phyloP scores from a whole-genome alignment of 2,113 vertebrate genomes.

The Crocuta crocuta region DNA sequence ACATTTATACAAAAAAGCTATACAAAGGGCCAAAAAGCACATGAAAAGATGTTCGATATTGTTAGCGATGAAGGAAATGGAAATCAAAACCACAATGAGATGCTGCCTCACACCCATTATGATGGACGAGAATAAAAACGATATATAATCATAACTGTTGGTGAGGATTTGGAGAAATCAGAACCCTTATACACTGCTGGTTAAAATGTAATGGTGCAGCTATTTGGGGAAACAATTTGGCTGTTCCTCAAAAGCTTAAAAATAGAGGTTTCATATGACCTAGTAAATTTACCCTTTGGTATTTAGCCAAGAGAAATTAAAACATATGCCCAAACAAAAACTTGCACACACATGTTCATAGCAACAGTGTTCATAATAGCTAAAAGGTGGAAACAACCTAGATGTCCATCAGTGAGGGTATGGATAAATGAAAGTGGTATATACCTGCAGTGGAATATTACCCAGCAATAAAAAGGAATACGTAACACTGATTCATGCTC shows the following conservation, averaged over 20 bases:
- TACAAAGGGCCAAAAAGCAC: not conserved
- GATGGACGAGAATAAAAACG: not conserved
- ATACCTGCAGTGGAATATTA: not conserved
- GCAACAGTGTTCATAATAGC: not conserved
- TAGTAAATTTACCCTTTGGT: not conserved
- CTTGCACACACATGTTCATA: not conserved
- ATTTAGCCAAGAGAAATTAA: not conserved
- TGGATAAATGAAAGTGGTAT: not conserved
- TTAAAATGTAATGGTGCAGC: not conserved
- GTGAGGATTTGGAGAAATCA: not conserved
- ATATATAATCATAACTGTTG: not conserved
- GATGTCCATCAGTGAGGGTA: not conserved
- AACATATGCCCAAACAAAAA: not conserved
- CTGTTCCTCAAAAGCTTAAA: not conserved
- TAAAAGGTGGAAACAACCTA: not conserved
- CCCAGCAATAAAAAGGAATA: not conserved
- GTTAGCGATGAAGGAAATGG: not conserved
- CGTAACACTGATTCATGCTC: not conserved
- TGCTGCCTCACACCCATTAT: not conserved
- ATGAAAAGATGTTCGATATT: not conserved
- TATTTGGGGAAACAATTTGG: not conserved
- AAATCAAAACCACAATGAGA: not conserved
- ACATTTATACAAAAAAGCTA: not conserved
- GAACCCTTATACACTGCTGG: not conserved
- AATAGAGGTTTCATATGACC: not conserved